Evolutionary conservation across 2,888 invertebrate genomes (phyloP).

Genomic region (Tiliacea aurago): DNA sequence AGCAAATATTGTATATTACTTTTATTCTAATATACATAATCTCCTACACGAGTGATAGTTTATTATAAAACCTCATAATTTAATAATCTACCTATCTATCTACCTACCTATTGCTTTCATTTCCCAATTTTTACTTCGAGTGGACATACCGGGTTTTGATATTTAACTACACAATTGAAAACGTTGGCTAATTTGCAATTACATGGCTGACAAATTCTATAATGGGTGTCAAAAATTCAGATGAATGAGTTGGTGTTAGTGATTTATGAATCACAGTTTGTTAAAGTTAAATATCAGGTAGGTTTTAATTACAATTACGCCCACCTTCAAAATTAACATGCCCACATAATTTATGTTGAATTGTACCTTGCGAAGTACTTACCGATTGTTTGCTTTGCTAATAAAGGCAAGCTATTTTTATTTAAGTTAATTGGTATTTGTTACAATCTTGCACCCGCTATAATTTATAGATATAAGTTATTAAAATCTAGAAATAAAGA

Average conservation of each 20-base stretch:
- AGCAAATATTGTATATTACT: background rate
- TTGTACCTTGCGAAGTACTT: background rate
- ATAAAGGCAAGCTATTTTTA: background rate
- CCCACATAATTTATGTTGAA: background rate
- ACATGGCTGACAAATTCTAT: constrained; percentile 48
- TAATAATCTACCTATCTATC: background rate
- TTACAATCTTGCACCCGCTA: background rate
- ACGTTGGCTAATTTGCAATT: constrained; percentile 47
- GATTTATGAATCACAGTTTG: constrained; percentile 48
- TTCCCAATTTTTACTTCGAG: background rate
- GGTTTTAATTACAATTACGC: constrained; percentile 34
- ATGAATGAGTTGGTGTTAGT: constrained; percentile 42
- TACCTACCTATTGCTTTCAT: background rate
- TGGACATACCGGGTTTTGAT: background rate
- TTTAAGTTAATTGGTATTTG: background rate
- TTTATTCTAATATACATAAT: background rate
- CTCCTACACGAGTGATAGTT: background rate
- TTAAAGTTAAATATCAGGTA: constrained; percentile 34
- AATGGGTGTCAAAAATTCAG: constrained; percentile 44
- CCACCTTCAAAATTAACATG: constrained; percentile 8
- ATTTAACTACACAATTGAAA: constrained; percentile 20
- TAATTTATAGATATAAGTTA: too few species aligned
- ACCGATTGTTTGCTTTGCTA: background rate
- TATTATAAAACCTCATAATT: background rate
- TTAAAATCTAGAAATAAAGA: too few species aligned